Evolutionary conservation across 2,113 vertebrate genomes (phyloP).

Genomic region (Junco hyemalis): DNA sequence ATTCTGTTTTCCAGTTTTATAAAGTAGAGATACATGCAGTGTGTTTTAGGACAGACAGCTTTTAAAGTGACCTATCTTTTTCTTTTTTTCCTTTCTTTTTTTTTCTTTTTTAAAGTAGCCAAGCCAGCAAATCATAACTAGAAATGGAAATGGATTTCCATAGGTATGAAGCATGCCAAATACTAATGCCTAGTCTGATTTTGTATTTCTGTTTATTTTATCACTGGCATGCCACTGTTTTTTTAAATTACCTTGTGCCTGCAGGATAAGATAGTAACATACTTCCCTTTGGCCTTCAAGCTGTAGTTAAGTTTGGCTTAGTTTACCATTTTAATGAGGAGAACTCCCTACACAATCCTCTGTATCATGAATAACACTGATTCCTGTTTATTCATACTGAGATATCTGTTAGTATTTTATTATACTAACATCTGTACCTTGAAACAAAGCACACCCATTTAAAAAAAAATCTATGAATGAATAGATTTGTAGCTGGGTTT

Average conservation of each 20-base stretch:
- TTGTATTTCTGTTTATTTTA: constrained; percentile 26
- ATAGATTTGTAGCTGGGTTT: background rate
- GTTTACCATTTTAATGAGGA: constrained; percentile 57
- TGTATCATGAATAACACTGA: constrained; percentile 59
- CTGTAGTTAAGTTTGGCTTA: constrained; percentile 30
- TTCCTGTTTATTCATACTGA: constrained; percentile 73
- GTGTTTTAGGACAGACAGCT: background rate
- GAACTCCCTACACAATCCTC: constrained; percentile 59
- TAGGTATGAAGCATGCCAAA: background rate
- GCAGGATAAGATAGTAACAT: constrained; percentile 61
- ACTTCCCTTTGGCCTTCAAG: constrained; percentile 61
- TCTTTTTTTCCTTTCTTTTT: no score
- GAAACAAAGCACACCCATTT: constrained; percentile 45
- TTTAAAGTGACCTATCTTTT: background rate
- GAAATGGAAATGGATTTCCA: background rate
- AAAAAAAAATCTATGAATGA: constrained; percentile 30
- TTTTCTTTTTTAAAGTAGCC: background rate
- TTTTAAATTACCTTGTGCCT: constrained; percentile 32
- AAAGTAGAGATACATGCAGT: background rate
- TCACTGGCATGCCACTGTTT: background rate
- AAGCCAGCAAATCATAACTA: background rate
- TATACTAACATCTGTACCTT: constrained; percentile 59
- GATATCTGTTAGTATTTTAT: constrained; percentile 60
- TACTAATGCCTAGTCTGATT: background rate
- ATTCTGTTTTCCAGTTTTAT: background rate